Evolutionary conservation across 2,113 vertebrate species (phyloP).

Genomic region (Spea multiplicata): DNA sequence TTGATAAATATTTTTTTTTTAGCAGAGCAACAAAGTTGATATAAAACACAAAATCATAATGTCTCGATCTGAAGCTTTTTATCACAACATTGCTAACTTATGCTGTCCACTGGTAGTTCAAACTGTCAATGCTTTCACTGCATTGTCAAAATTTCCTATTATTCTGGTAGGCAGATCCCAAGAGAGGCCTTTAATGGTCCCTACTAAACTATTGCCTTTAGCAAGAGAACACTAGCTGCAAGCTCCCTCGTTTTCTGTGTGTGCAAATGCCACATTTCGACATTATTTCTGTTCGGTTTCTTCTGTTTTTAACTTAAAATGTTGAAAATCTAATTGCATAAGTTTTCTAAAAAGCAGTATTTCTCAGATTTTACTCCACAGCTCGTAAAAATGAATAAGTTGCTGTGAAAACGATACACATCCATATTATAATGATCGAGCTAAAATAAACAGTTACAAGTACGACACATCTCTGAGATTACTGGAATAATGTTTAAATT

Average conservation of each 20-base stretch:
- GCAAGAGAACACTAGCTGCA: slow-evolving; percentile 45
- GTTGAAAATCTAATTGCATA: slow-evolving; percentile 33
- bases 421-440: too few species aligned
- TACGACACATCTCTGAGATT: too few species aligned
- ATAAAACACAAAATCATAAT: neutral
- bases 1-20: too few species aligned
- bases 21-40: too few species aligned
- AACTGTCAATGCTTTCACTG: slow-evolving; percentile 37
- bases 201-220: slow-evolving; percentile 47
- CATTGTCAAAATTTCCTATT: slow-evolving; percentile 41
- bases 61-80: slow-evolving; percentile 25
- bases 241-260: slow-evolving; percentile 38
- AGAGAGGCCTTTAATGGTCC: slow-evolving; percentile 44
- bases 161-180: slow-evolving; percentile 41
- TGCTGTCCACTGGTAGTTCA: slow-evolving; percentile 37
- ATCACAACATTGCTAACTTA: slow-evolving; percentile 6
- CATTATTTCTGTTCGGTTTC: slow-evolving; percentile 29
- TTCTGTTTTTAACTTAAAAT: slow-evolving; percentile 20
- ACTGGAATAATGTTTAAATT: too few species aligned
- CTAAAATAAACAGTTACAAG: too few species aligned
- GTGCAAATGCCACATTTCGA: slow-evolving; percentile 41
- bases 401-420: too few species aligned
- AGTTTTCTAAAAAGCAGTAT: slow-evolving; percentile 6
- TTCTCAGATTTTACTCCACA: neutral
- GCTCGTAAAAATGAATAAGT: neutral